Conservation (phyloP, 2,888 invertebrate species). For the Drosophila ustulata region DNA sequence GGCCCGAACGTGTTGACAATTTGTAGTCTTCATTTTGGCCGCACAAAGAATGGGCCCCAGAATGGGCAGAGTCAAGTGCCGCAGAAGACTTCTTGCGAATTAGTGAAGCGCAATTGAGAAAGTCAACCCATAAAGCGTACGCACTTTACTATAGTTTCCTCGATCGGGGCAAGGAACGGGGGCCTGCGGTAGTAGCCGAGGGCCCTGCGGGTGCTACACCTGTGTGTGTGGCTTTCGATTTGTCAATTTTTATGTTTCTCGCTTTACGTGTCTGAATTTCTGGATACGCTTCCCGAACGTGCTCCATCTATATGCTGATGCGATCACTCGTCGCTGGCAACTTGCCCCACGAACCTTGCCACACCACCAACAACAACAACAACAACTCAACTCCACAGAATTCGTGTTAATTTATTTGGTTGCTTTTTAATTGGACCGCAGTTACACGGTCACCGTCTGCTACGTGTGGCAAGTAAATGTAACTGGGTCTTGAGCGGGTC, state of each 20-base stretch:
- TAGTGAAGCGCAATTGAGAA: conserved; percentile 46
- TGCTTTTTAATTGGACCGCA: conserved; percentile 53
- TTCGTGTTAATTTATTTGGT: conserved; percentile 50
- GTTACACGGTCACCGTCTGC: conserved; percentile 6
- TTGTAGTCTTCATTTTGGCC: conserved; percentile 6
- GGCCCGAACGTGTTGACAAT: conserved; percentile 56
- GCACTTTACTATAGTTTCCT: conserved; percentile 6
- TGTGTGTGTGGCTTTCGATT: conserved; percentile 48
- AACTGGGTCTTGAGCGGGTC: conserved; percentile 19
- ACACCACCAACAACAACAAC: not conserved
- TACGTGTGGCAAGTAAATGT: conserved; percentile 25
- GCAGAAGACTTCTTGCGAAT: conserved; percentile 58
- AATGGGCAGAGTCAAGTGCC: conserved; percentile 34
- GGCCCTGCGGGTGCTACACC: conserved; percentile 6
- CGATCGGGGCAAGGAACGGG: not conserved
- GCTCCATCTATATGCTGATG: conserved; percentile 39
- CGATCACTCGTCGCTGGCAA: conserved; percentile 27
- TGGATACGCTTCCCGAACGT: conserved; percentile 18
- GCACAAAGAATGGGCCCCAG: conserved; percentile 5
- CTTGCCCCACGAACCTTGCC: conserved; percentile 9
- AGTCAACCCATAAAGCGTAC: conserved; percentile 69
- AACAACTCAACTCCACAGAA: not conserved
- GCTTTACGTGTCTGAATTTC: conserved; percentile 75
- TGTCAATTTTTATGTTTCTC: conserved; percentile 79
- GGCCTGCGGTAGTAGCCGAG: too few species aligned